Evolutionary conservation across 1,140 invertebrate species (phyloP), one percentile per base, ranked within the genome.

Genomic region (Megalonaias nervosa): DNA sequence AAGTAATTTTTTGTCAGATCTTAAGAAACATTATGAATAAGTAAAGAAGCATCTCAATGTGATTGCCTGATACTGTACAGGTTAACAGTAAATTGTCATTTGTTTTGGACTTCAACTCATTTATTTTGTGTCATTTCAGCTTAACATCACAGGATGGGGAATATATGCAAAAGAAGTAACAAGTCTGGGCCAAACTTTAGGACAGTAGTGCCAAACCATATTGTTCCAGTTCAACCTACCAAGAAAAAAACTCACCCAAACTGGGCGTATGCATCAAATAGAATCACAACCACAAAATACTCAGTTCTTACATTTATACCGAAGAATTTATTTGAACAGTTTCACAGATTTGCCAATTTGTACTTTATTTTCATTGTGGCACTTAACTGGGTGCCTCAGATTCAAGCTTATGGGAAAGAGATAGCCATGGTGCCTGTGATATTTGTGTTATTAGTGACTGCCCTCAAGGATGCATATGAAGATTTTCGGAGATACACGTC

Each of bases 281-380:
- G 71, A 67, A 86, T 90, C n/a, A 87, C 87, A 81, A 99, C 98
- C 87, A 98, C 97, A 6, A 99, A 99, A 92, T 99, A 99, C 90
- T 98, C 97, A 12, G 85, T 96, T 57, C 92, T 99, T 57, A 97
- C 95, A 85, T 99, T 99, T 91, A 92, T 99, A 85, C 97, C 98
- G 15, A 97, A 98, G 89, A 99, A 99, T 92, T 91, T 99, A 31
- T 94, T 99, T 89, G 98, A 99, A 92, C 98, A 99, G 91, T 99
- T 99, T 92, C 97, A 98, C 91, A 94, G 97, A 75, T 96, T 98
- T 87, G 98, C 98, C 60, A 99, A 99, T 93, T 92, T 99, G 79
- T 99, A 99, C 92, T 99, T 99, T 92, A 95, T 99, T 86, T 96
- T 98, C 88, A 98, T 99, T 85, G 96, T 99, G 73, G 92, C 99